Evolutionary conservation across 1,140 invertebrate species (phyloP).

Genomic region (Ylistrum balloti): DNA sequence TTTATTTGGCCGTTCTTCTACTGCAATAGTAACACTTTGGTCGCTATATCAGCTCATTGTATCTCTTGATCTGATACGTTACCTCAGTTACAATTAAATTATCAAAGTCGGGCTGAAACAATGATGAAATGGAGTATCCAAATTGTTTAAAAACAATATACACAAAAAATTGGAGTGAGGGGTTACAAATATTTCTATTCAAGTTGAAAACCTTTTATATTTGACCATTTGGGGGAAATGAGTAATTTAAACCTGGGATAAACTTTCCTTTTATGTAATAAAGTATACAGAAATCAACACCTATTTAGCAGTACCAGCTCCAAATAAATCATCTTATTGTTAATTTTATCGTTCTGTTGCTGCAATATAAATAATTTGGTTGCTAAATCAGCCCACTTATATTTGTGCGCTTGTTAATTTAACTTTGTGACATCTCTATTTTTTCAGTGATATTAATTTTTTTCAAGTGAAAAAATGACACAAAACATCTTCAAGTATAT

Average conservation of each 20-base stretch:
- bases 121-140: no score
- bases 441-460: no score
- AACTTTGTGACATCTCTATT: not conserved
- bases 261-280: no score
- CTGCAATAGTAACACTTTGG: not conserved
- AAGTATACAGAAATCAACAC: no score
- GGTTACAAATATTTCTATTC: no score
- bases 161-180: no score
- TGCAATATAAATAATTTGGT: not conserved
- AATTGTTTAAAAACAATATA: no score
- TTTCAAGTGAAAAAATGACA: no score
- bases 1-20: not conserved
- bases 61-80: conserved; percentile 49
- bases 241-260: no score
- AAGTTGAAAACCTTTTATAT: no score
- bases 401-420: not conserved
- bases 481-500: no score
- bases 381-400: not conserved
- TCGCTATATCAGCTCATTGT: not conserved
- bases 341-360: conserved; percentile 18
- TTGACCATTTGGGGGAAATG: no score
- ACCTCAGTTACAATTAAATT: conserved; percentile 13
- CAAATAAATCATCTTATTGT: not conserved
- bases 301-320: conserved; percentile 61
- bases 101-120: not conserved